These are phyloP conservation scores for Proales similis DNA, from an alignment of 1,140 invertebrate genomes.

Conservation along the genomic window DNA sequence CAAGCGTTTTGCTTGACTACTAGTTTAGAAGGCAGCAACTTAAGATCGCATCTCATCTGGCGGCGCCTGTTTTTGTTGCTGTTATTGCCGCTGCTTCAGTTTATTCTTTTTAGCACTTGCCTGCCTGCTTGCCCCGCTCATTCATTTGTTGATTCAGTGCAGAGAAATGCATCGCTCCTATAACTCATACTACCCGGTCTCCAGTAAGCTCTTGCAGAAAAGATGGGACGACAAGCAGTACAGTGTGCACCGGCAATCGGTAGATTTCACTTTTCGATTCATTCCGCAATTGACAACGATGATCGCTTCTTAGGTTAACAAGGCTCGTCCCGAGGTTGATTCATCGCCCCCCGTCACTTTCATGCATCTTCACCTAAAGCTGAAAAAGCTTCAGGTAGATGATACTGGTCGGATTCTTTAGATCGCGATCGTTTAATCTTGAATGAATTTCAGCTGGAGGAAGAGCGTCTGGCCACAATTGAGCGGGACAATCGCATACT, in stretches of 20 bases:
- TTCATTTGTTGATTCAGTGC: no score
- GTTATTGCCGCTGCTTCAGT: no score
- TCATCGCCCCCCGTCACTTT: conserved; percentile 51
- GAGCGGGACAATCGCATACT: conserved; percentile 51
- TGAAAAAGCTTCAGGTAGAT: conserved; percentile 53
- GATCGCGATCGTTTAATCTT: neutral
- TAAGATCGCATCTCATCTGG: no score
- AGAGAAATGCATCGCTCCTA: conserved; percentile 48
- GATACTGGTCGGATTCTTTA: neutral
- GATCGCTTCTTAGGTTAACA: conserved; percentile 38
- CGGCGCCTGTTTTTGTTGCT: no score
- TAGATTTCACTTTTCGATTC: neutral
- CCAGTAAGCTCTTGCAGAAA: conserved; percentile 49
- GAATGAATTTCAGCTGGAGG: conserved; percentile 45
- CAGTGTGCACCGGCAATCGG: conserved; percentile 44
- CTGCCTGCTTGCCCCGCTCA: no score
- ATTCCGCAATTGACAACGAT: neutral
- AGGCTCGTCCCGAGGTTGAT: conserved; percentile 46
- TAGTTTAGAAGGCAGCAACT: no score
- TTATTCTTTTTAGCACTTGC: no score
- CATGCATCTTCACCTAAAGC: conserved; percentile 53
- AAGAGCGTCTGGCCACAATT: conserved; percentile 49
- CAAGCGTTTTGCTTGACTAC: no score
- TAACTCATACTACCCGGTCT: conserved; percentile 46
- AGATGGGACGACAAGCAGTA: conserved; percentile 50